A percentile compares a stretch with the other conserved stretches of the same genome.
Evolutionary conservation across 1,140 invertebrate genomes (phyloP).

Genomic region (Thereuonema tuberculata): DNA sequence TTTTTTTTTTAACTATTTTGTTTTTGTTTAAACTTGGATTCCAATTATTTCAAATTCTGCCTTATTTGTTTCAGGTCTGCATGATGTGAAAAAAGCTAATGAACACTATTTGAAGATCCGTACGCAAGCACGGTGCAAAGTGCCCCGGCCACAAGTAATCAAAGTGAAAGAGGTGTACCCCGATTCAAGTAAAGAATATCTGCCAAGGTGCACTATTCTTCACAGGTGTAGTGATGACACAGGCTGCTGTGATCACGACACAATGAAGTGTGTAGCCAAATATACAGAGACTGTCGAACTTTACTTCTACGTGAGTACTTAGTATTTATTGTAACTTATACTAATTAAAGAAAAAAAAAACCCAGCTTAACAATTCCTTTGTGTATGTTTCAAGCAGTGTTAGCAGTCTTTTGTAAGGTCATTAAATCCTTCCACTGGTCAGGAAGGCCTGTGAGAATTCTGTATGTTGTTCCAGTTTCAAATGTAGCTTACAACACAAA

Average conservation of each 20-base stretch:
- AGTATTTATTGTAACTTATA: no score
- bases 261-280: slow-evolving; percentile 50
- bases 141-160: slow-evolving; percentile 45
- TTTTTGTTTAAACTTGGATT: no score
- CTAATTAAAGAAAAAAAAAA: no score
- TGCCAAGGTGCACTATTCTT: slow-evolving; percentile 54
- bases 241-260: slow-evolving; percentile 50
- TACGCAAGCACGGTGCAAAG: slow-evolving; percentile 43
- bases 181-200: slow-evolving; percentile 50
- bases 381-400: no score
- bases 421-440: no score
- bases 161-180: slow-evolving; percentile 46
- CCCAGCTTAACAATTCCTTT: no score
- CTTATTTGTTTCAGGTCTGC: slow-evolving; percentile 5
- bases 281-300: slow-evolving; percentile 45
- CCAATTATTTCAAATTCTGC: no score
- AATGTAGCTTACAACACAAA: no score
- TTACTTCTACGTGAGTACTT: slow-evolving; percentile 55
- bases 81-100: slow-evolving; percentile 32
- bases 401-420: no score
- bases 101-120: slow-evolving; percentile 42
- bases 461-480: no score
- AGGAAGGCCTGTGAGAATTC: no score
- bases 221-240: slow-evolving; percentile 61
- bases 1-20: no score